A percentile compares a stretch with the other conserved stretches of the same genome.
These are phyloP conservation scores for Palythoa heliodiscus DNA, from an alignment of 92 coral and sea anemone species.

Conservation along the genomic window DNA sequence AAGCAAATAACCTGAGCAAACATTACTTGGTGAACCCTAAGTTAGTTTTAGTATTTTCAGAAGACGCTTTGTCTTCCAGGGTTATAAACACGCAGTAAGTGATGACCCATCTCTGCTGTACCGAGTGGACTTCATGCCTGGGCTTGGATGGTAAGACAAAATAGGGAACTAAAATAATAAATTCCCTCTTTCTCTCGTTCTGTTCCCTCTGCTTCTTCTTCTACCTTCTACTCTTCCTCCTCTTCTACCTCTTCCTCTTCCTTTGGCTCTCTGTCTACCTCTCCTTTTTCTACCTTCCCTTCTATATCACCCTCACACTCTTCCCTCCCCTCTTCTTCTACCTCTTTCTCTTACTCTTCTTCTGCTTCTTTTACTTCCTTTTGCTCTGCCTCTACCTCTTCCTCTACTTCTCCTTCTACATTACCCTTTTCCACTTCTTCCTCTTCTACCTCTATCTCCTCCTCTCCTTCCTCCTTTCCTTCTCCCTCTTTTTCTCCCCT, in stretches of 20 bases:
- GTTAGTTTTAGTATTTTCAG: background rate
- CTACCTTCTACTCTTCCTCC: background rate
- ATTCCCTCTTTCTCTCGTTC: background rate
- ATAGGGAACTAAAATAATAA: background rate
- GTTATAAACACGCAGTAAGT: constrained; percentile 21
- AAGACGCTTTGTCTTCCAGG: background rate
- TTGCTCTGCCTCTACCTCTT: background rate
- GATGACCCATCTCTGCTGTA: constrained; percentile 14
- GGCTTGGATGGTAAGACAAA: constrained; percentile 27
- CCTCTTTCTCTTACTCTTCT: background rate
- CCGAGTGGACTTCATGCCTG: constrained; percentile 44
- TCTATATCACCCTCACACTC: no score
- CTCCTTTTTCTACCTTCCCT: background rate
- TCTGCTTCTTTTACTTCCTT: background rate
- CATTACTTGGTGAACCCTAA: background rate
- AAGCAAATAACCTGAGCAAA: no score
- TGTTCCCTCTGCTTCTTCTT: background rate
- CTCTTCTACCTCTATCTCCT: background rate
- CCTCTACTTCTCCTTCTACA: background rate
- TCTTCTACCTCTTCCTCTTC: background rate
- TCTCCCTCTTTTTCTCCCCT: background rate
- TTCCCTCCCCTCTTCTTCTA: background rate
- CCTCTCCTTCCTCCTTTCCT: background rate
- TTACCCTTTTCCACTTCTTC: background rate
- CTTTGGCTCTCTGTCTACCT: background rate